phyloP scores from a whole-genome alignment of 1,140 invertebrate species.

The Ganaspis sp. region DNA sequence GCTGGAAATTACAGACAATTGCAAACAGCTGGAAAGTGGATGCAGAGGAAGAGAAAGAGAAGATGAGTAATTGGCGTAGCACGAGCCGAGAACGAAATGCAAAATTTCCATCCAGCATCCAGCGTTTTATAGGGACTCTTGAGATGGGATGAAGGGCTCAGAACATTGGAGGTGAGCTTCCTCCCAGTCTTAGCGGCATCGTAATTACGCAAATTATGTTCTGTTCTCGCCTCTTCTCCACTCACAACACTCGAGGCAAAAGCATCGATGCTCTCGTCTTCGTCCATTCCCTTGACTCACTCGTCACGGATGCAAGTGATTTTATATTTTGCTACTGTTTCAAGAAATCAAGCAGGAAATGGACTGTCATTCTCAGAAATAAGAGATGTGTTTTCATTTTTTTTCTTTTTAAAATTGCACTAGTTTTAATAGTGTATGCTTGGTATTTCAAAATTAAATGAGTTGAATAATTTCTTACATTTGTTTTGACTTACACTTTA shows the following conservation, averaged over 20 bases:
- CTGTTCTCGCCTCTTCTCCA: slow-evolving; percentile 71
- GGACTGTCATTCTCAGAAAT: background rate
- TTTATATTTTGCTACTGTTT: slow-evolving; percentile 55
- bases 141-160: slow-evolving; percentile 44
- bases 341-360: background rate
- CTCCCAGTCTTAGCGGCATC: slow-evolving; percentile 60
- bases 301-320: slow-evolving; percentile 43
- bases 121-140: slow-evolving; percentile 54
- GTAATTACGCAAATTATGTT: slow-evolving; percentile 74
- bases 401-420: no score
- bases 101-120: slow-evolving; percentile 60
- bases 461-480: no score
- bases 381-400: slow-evolving; percentile 32
- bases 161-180: slow-evolving; percentile 47
- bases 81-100: slow-evolving; percentile 34
- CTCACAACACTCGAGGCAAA: slow-evolving; percentile 57
- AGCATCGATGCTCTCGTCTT: slow-evolving; percentile 50
- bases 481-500: no score
- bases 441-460: no score
- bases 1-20: slow-evolving; percentile 16
- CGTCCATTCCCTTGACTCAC: slow-evolving; percentile 32
- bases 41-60: background rate
- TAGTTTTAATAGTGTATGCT: no score
- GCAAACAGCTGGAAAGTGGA: slow-evolving; percentile 25
- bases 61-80: slow-evolving; percentile 36